These are phyloP conservation scores for Propithecus coquereli DNA, from an alignment of 2,113 vertebrate species.

Conservation along the genomic window DNA sequence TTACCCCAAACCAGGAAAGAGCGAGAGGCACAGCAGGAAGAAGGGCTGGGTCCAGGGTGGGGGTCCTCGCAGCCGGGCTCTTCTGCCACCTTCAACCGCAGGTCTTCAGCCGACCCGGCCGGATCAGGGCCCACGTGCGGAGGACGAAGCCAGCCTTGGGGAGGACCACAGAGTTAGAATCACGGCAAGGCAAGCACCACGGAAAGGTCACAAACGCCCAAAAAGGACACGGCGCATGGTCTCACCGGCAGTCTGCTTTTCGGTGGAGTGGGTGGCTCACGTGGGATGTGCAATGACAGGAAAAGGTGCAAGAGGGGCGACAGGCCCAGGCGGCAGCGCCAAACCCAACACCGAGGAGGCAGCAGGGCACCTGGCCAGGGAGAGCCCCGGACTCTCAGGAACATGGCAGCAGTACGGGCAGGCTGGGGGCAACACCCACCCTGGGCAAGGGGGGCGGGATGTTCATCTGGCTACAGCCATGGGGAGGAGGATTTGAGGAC, in stretches of 20 bases:
- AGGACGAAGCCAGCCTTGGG: neutral
- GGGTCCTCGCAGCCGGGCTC: neutral
- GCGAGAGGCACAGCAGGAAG: rapidly evolving
- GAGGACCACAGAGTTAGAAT: neutral
- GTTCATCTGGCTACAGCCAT: neutral
- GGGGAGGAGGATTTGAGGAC: neutral
- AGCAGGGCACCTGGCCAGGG: neutral
- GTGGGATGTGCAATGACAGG: neutral
- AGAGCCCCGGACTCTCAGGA: neutral
- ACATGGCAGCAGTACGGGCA: rapidly evolving
- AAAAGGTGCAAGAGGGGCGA: neutral
- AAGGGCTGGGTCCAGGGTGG: rapidly evolving
- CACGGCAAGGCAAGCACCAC: rapidly evolving
- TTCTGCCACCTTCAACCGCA: rapidly evolving
- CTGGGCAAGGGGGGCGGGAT: neutral
- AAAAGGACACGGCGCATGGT: neutral
- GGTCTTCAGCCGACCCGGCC: neutral
- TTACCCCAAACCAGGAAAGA: slow-evolving; percentile 11
- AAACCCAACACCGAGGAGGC: neutral
- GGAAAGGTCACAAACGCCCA: neutral
- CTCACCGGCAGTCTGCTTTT: slow-evolving; percentile 5
- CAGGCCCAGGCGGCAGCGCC: neutral
- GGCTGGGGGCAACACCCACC: neutral
- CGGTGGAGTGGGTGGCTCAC: rapidly evolving
- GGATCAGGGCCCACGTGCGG: rapidly evolving